These are phyloP conservation scores for Proterorhinus semilunaris DNA, from an alignment of 2,113 vertebrate species.

Conservation along the genomic window DNA sequence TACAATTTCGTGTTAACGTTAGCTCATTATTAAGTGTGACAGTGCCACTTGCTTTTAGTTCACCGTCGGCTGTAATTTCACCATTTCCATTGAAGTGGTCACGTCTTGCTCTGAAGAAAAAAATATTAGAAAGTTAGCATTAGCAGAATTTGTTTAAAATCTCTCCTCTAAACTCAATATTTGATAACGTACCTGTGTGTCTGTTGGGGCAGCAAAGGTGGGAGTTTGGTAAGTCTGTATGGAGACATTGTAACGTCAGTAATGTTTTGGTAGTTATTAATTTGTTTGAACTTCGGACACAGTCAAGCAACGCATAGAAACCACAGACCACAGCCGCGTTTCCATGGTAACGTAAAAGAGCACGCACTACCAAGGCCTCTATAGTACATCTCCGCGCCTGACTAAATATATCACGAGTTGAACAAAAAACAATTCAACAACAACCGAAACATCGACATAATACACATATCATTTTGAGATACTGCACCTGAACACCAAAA, in stretches of 20 bases:
- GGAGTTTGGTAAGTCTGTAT: constrained; percentile 41
- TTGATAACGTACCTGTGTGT: constrained; percentile 47
- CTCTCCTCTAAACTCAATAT: not conserved
- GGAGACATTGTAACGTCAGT: constrained; percentile 46
- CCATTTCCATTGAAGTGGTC: not conserved
- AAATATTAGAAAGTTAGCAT: no score
- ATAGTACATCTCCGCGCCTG: constrained; percentile 51
- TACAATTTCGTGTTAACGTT: constrained; percentile 16
- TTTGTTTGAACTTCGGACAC: no score
- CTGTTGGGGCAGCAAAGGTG: constrained; percentile 38
- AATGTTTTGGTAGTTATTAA: not conserved
- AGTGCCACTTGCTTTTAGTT: not conserved
- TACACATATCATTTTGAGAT: not conserved
- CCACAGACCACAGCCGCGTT: constrained; percentile 46
- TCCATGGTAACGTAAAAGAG: constrained; percentile 54
- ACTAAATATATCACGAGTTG: not conserved
- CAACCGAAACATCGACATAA: not conserved
- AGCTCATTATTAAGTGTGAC: constrained; percentile 5
- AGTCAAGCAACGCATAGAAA: not conserved
- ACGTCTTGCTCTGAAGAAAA: constrained; percentile 11
- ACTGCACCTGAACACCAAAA: not conserved
- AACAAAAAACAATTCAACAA: not conserved
- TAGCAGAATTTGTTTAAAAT: not conserved
- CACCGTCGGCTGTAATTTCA: constrained; percentile 5
- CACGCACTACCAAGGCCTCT: constrained; percentile 37